phyloP scores from a whole-genome alignment of 92 coral and sea anemone species.

The Anthopleura xanthogrammica region DNA sequence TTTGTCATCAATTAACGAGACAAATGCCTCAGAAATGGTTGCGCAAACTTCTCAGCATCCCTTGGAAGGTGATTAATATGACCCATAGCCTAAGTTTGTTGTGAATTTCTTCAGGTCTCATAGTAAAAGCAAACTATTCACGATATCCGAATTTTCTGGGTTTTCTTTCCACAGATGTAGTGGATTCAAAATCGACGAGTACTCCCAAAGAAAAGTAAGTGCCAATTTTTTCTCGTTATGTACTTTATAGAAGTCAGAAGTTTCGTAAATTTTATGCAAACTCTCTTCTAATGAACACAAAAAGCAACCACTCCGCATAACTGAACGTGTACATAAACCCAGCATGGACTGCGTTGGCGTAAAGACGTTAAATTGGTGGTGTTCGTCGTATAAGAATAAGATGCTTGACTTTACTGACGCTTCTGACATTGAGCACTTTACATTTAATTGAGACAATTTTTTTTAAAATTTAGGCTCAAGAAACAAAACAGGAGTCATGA shows the following conservation, averaged over 20 bases:
- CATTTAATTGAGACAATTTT: background rate
- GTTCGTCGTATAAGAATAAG: too few relatives aligned
- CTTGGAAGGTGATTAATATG: background rate
- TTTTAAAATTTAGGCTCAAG: background rate
- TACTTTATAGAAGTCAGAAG: background rate
- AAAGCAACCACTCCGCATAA: too few relatives aligned
- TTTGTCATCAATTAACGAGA: background rate
- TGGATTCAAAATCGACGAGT: conserved; percentile 12
- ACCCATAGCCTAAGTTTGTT: background rate
- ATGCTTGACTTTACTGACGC: too few relatives aligned
- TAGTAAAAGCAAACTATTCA: too few relatives aligned
- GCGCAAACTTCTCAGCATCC: background rate
- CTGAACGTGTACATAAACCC: too few relatives aligned
- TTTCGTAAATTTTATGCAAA: background rate
- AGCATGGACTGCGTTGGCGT: too few relatives aligned
- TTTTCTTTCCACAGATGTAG: background rate
- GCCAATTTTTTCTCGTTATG: background rate
- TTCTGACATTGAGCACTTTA: background rate
- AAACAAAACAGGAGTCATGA: background rate
- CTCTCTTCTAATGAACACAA: background rate
- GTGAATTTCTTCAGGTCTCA: background rate
- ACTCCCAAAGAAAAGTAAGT: conserved; percentile 27
- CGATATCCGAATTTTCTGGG: background rate
- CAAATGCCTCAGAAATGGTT: background rate
- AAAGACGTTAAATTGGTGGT: too few relatives aligned